A percentile compares a stretch with the other conserved stretches of the same genome.
These are phyloP conservation scores for Oxyura jamaicensis DNA, from an alignment of 2,113 vertebrate genomes.

Conservation along the genomic window DNA sequence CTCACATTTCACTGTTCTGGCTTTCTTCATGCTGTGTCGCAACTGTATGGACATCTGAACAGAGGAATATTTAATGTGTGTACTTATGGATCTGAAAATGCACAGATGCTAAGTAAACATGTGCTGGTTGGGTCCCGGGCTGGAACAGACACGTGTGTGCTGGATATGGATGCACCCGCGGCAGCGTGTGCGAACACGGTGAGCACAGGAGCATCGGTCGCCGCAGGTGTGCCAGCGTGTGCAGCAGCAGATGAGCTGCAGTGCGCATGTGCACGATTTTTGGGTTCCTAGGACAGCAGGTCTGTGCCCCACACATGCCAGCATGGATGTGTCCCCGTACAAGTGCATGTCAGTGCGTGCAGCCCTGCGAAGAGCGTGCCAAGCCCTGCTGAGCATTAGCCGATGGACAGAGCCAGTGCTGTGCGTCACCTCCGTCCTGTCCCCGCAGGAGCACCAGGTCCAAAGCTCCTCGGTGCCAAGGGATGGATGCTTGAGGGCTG, in stretches of 20 bases:
- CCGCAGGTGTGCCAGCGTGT: not conserved
- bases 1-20: slow-evolving; percentile 64
- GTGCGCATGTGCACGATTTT: accelerated
- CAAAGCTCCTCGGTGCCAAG: not conserved
- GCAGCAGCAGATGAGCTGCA: not conserved
- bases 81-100: not conserved
- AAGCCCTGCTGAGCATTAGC: not conserved
- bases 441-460: not conserved
- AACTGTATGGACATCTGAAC: not conserved
- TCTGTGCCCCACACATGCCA: not conserved
- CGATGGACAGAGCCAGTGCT: not conserved
- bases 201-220: not conserved
- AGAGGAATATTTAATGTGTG: not conserved
- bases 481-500: not conserved
- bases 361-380: accelerated
- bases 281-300: not conserved
- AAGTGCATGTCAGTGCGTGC: accelerated
- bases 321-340: accelerated
- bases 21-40: slow-evolving; percentile 26
- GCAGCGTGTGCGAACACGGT: accelerated
- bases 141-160: not conserved
- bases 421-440: not conserved
- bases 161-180: accelerated
- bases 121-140: not conserved
- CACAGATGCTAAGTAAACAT: not conserved